Base-by-base conservation (phyloP, 2,888 invertebrate genomes). In the Nesidiocoris tenuis region DNA sequence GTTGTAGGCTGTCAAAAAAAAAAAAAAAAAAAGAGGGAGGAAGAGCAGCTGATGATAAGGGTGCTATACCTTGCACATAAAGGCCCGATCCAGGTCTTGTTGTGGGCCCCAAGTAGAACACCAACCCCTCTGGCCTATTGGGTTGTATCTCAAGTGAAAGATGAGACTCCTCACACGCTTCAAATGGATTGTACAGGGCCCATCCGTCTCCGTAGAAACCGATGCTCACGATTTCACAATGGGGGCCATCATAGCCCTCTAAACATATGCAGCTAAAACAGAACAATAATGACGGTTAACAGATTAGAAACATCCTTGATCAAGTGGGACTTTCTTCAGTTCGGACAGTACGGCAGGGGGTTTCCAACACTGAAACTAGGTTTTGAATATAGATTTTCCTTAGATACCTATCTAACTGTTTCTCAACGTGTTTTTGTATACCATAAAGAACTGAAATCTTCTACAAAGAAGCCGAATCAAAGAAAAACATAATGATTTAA, bases 141-240 rank as follows among this genome's bases (percentile, higher is more conserved):
- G 98, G 91, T 57, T 90, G 88, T 81, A 98, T 88, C 79, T 94
- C 92, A 76, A 98, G 82, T 77, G 91, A 90, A 75, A 96, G 90
- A 80, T 89, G 90, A 0, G 94, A 92, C 75, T 92, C 91, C 79
- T 91, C 91, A 83, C 98, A 98, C 2, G 94, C 90, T 39, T 93
- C 90, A 39, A 96, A 89, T 0, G 95, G 88, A 0, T 92, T 90
- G 86, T 95, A 96, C 87, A 98, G 90, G 0, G 97, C 96, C 89
- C 93, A 98, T 9, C 96, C 95, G 80, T 90, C 89, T n/a, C 95
- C 94, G 78, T 88, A 88, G 85, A 98, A 98, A 19, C 93, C 93
- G 79, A 96, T 90, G 0, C 91, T 90, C 0, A 94, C 90, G 78
- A 92, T 88, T 84, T 98, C 96, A 84, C 99, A 99, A 76, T 91